Evolutionary conservation across 2,888 invertebrate species (phyloP), one percentile per base, ranked within the genome.

Genomic region (Teleogryllus oceanicus): DNA sequence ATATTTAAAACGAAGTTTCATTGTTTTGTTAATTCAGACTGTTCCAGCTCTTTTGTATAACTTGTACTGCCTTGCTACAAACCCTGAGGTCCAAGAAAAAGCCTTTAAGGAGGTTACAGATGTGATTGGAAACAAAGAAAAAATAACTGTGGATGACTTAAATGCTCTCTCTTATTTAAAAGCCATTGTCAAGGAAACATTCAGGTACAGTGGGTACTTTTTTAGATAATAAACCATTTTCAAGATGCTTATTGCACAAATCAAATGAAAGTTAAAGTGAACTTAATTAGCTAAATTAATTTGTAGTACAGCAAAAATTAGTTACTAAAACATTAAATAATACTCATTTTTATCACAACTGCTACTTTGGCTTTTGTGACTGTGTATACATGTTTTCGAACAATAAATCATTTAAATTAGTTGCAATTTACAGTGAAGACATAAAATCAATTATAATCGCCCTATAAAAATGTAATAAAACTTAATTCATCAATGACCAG

Each of bases 151-250:
- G 18, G 86, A 88, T 18, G 83, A 84, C 24, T 83, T 89, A 50
- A 84, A 85, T 75, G 84, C 86, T 51, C 83, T 88, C 76, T 85
- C 86, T 2, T 92, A 92, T 83, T 85, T 93, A 12, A 90, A 89
- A 84, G 92, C 92, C 2, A 91, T 91, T 83, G 85, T 93, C 10
- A 92, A 92, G 84, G 93, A 93, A 85, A 87, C 90, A 0, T 86
- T 90, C 76, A 87, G 92, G 86, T 87, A 83, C 24, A 37, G 24
- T 37, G 24, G 24, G 24, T 37, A 37, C 24, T 8, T 37, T 37
- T 8, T 81, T 76, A 24, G 18, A 11, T 24, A 18, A 11, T 24
- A n/a, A 21, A 24, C 11, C 8, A 24, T 76, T 76, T 20, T 76
- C 5, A 2, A 18, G 18, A 76, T 76, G 37, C 76, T 37, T 37